Conservation (phyloP, 2,113 vertebrate genomes). For the Gymnobelideus leadbeateri region DNA sequence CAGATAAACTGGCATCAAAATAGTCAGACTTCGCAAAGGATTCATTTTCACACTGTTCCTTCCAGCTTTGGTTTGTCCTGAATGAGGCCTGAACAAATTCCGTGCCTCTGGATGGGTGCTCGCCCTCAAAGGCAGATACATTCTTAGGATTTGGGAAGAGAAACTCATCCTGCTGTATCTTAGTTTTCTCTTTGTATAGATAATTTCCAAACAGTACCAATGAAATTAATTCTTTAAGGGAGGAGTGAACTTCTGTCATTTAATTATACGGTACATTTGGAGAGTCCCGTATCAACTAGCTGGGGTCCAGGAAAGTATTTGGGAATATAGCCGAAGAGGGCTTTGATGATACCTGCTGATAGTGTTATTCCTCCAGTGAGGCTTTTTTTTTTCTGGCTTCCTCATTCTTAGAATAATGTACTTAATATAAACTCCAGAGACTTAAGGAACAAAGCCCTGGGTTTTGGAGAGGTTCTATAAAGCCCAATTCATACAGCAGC, state of each 20-base stretch:
- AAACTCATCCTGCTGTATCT: background rate
- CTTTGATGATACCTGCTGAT: slow-evolving; percentile 9
- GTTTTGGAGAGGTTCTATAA: background rate
- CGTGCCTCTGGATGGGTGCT: background rate
- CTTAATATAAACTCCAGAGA: background rate
- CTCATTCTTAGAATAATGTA: slow-evolving; percentile 5
- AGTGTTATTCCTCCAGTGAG: background rate
- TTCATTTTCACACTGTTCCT: background rate
- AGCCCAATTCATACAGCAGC: rapidly evolving
- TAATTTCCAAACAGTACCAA: background rate
- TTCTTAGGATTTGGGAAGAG: background rate
- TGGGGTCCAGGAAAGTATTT: background rate
- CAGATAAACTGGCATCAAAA: background rate
- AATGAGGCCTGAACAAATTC: background rate
- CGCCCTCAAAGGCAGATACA: background rate
- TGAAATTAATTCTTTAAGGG: background rate
- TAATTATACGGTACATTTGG: background rate
- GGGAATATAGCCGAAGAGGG: background rate
- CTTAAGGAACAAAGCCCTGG: background rate
- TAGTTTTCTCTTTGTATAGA: background rate
- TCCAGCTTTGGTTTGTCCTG: background rate
- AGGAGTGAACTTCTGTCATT: background rate
- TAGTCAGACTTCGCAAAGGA: background rate
- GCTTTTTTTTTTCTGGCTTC: background rate
- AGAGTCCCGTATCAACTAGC: background rate